Percentiles rank a stretch among this genome's conserved stretches.
Conservation (phyloP, 1,140 invertebrate genomes). For the Magallana angulata region DNA sequence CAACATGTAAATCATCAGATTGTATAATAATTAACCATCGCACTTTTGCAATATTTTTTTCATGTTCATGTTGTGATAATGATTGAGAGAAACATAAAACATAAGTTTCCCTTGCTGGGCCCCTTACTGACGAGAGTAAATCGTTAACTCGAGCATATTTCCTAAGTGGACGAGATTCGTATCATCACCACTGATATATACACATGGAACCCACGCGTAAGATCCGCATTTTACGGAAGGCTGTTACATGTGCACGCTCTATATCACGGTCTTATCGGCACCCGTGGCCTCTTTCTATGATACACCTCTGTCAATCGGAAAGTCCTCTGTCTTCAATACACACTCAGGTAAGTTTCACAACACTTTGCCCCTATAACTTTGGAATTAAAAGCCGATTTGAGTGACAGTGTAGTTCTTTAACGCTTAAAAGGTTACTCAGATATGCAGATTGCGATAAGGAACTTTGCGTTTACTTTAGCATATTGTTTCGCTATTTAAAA, state of each 20-base stretch:
- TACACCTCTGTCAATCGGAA: neutral
- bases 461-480: too few relatives aligned
- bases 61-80: too few relatives aligned
- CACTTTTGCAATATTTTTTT: too few relatives aligned
- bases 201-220: neutral
- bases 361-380: too few relatives aligned
- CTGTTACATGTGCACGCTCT: neutral
- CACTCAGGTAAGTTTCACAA: neutral
- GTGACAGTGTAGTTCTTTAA: too few relatives aligned
- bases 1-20: too few relatives aligned
- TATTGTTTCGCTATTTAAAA: too few relatives aligned
- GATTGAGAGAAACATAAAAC: too few relatives aligned
- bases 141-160: neutral
- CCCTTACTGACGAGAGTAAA: neutral
- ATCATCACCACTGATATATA: slow-evolving; percentile 15
- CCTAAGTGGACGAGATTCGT: neutral
- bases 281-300: neutral
- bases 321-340: neutral
- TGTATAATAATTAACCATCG: neutral
- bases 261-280: neutral
- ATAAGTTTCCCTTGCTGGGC: neutral
- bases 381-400: too few relatives aligned
- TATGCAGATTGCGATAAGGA: too few relatives aligned
- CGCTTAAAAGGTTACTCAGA: too few relatives aligned
- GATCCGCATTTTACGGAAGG: neutral